These are phyloP conservation scores for Blastobasis adustella DNA, from an alignment of 2,888 invertebrate genomes.

Conservation along the genomic window DNA sequence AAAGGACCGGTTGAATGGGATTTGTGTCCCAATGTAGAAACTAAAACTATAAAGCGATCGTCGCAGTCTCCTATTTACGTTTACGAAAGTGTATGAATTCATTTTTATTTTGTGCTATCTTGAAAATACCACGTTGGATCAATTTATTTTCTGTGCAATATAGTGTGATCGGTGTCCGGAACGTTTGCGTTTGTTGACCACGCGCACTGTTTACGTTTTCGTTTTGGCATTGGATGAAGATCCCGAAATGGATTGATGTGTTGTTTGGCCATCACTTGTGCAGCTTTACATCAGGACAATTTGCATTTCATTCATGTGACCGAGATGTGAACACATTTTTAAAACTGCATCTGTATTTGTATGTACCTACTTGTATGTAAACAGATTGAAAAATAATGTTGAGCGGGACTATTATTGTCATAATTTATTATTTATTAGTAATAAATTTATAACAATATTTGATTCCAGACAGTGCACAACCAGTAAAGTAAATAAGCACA, in stretches of 20 bases:
- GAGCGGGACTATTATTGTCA: not conserved
- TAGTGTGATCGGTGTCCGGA: too few species aligned
- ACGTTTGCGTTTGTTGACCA: conserved; percentile 45
- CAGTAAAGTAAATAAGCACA: too few species aligned
- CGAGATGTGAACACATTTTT: not conserved
- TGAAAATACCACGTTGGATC: too few species aligned
- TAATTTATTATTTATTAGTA: not conserved
- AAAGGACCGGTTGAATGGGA: too few species aligned
- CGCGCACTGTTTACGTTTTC: conserved; percentile 61
- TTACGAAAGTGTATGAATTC: too few species aligned
- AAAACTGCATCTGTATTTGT: too few species aligned
- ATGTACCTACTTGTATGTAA: not conserved
- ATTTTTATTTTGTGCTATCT: too few species aligned
- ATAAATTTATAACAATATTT: not conserved
- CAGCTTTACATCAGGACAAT: conserved; percentile 37
- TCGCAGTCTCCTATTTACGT: too few species aligned
- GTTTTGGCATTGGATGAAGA: conserved; percentile 59
- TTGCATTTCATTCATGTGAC: conserved; percentile 10
- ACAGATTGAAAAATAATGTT: not conserved
- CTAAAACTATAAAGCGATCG: too few species aligned
- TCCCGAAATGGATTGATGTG: conserved; percentile 58
- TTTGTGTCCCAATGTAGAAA: too few species aligned
- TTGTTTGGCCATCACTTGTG: conserved; percentile 43
- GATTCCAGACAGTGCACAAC: too few species aligned
- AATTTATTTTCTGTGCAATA: too few species aligned